phyloP scores from a whole-genome alignment of 2,888 invertebrate species.

The Perizoma affinitatum region DNA sequence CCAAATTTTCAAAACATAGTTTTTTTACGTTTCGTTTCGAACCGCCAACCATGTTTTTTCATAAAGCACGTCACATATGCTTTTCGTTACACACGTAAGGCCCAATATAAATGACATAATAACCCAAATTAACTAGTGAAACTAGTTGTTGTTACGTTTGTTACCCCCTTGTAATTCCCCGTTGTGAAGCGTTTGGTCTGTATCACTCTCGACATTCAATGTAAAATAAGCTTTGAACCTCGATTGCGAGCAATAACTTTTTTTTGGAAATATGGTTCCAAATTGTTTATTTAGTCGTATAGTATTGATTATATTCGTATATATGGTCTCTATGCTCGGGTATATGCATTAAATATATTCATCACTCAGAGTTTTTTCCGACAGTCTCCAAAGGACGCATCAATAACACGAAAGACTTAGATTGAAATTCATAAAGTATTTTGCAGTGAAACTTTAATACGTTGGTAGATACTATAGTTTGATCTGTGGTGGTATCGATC shows the following conservation, averaged over 20 bases:
- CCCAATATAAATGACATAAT: slow-evolving; percentile 70
- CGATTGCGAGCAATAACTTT: too few relatives aligned
- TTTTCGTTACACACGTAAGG: background rate
- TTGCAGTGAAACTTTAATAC: slow-evolving; percentile 25
- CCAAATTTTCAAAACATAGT: too few relatives aligned
- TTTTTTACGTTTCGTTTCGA: too few relatives aligned
- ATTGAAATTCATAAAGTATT: too few relatives aligned
- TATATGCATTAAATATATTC: too few relatives aligned
- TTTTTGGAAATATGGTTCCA: too few relatives aligned
- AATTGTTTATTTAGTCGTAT: too few relatives aligned
- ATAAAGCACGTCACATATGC: too few relatives aligned
- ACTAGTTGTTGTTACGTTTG: slow-evolving; percentile 72
- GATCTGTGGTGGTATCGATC: slow-evolving; percentile 69
- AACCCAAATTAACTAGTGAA: slow-evolving; percentile 75
- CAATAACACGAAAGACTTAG: slow-evolving; percentile 22
- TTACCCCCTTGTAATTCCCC: slow-evolving; percentile 68
- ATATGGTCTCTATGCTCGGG: too few relatives aligned
- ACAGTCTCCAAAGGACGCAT: background rate
- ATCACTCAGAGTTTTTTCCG: too few relatives aligned
- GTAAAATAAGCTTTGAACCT: slow-evolving; percentile 3
- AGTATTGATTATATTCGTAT: too few relatives aligned
- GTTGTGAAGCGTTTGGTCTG: slow-evolving; percentile 3
- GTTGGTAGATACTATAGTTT: slow-evolving; percentile 5
- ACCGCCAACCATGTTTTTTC: too few relatives aligned
- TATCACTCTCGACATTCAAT: slow-evolving; percentile 7